A percentile compares a stretch with the other conserved stretches of the same genome.
Conservation (phyloP, 2,113 vertebrate species). For the Maccullochella peelii region DNA sequence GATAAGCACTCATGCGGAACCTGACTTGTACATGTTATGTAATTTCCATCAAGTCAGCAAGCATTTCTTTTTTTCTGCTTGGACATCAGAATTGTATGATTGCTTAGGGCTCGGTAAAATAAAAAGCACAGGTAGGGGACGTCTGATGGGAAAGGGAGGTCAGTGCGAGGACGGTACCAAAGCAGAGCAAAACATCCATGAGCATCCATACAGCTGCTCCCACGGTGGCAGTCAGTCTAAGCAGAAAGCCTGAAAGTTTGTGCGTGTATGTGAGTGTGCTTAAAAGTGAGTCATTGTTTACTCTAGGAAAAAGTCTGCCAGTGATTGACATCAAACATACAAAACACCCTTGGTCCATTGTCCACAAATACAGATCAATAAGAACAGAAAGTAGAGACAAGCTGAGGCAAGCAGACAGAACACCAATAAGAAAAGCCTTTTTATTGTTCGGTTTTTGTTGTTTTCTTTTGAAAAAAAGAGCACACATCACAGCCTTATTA, state of each 20-base stretch:
- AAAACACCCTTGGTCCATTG: background rate
- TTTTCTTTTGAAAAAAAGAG: background rate
- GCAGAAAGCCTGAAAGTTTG: background rate
- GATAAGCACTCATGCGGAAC: background rate
- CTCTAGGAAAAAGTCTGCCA: background rate
- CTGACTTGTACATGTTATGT: background rate
- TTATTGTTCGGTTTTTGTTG: background rate
- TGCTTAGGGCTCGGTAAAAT: background rate
- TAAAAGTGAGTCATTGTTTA: background rate
- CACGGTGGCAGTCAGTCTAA: background rate
- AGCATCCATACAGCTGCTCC: background rate
- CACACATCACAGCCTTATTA: background rate
- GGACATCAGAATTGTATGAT: background rate
- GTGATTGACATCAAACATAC: background rate
- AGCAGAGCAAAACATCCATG: background rate
- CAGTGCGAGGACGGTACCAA: background rate
- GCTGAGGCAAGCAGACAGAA: background rate
- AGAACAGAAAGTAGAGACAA: background rate
- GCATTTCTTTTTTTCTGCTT: background rate
- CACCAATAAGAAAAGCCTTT: background rate
- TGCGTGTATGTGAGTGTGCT: no score
- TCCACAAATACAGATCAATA: background rate
- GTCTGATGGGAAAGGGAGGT: background rate
- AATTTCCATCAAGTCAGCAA: background rate
- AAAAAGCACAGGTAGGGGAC: background rate